phyloP scores from a whole-genome alignment of 2,797 vertebrate genomes.

The Intellagama lesueurii region DNA sequence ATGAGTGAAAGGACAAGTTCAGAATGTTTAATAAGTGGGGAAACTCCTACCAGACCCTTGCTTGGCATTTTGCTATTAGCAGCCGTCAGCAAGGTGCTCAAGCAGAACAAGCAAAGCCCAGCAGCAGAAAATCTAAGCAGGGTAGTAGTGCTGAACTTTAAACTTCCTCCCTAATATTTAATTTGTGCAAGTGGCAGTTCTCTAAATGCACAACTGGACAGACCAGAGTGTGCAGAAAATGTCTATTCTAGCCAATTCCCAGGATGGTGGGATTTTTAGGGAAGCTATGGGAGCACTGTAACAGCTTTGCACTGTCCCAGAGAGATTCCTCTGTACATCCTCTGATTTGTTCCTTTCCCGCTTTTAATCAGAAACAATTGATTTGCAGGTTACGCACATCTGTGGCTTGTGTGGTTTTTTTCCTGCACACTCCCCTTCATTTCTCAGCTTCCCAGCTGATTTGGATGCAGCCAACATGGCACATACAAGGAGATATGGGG shows the following conservation, averaged over 20 bases:
- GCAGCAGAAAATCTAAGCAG: conserved; percentile 66
- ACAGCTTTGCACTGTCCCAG: too few relatives aligned
- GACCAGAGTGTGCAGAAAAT: conserved; percentile 13
- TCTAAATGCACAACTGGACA: conserved; percentile 43
- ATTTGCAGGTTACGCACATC: neutral
- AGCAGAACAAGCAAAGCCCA: conserved; percentile 78
- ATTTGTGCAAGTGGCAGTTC: conserved; percentile 54
- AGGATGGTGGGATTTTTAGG: neutral
- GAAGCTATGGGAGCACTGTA: neutral
- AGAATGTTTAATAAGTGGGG: conserved; percentile 87
- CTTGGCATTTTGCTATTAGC: conserved; percentile 86
- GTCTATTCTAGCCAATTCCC: conserved; percentile 15
- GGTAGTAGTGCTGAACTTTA: conserved; percentile 35
- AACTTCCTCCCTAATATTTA: conserved; percentile 61
- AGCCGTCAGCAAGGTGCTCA: conserved; percentile 86
- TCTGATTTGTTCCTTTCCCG: neutral
- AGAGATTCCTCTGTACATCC: neutral
- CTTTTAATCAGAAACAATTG: neutral
- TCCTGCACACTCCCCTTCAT: too few relatives aligned
- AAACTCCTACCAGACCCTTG: conserved; percentile 80
- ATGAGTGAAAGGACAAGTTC: conserved; percentile 90
- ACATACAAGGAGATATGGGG: neutral
- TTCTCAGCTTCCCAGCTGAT: neutral
- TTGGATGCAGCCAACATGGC: neutral
- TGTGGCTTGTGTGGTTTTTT: neutral